Evolutionary conservation across 2,113 vertebrate species (phyloP).

Genomic region (Rhinopomastus cyanomelas): DNA sequence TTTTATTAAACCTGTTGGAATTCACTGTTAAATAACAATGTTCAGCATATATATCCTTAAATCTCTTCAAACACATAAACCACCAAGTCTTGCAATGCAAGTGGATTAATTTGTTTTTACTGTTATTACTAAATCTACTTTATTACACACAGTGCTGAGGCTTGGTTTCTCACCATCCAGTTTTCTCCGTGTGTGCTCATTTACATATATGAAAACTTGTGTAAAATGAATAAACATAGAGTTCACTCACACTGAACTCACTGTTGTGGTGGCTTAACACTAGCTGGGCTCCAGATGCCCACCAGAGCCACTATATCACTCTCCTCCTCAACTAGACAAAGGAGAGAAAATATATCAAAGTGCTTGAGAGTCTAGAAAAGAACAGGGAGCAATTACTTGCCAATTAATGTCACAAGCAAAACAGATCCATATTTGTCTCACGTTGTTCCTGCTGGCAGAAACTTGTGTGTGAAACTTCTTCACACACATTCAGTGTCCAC

Average conservation of each 20-base stretch:
- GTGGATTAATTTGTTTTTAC: constrained; percentile 14
- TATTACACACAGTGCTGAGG: neutral
- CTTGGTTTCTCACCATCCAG: neutral
- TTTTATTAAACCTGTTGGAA: constrained; percentile 44
- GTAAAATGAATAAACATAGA: neutral
- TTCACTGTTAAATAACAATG: constrained; percentile 33
- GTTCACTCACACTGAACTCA: neutral
- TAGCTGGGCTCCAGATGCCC: neutral
- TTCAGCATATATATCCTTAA: constrained; percentile 33
- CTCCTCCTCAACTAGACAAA: neutral
- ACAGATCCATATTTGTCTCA: no score
- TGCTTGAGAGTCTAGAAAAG: no score
- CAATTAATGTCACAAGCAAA: neutral
- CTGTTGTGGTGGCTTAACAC: neutral
- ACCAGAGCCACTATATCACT: neutral
- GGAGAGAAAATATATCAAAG: neutral
- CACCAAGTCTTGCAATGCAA: neutral
- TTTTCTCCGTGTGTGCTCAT: neutral
- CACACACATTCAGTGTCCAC: neutral
- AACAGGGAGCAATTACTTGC: neutral
- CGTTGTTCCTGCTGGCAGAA: neutral
- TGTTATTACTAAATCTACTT: constrained; percentile 17
- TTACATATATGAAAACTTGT: neutral
- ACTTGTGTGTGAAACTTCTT: neutral
- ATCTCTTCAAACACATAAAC: constrained; percentile 3